Percentiles rank a stretch among this genome's conserved stretches.
Conservation (phyloP, 1,140 invertebrate genomes). For the Polyergus mexicanus region DNA sequence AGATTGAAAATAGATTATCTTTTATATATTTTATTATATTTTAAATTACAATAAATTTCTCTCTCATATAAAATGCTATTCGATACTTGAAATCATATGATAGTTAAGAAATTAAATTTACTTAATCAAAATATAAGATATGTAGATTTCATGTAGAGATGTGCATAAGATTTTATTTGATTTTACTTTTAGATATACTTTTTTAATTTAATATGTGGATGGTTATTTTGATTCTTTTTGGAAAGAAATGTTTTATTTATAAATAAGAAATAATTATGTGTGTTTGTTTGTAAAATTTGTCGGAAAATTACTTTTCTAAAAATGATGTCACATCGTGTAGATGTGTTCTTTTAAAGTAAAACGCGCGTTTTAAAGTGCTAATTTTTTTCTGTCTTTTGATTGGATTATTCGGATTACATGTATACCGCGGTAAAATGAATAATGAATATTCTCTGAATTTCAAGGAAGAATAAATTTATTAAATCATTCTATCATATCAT, state of each 20-base stretch:
- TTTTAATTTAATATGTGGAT: background rate
- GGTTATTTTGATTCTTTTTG: background rate
- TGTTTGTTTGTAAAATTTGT: background rate
- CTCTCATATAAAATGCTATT: background rate
- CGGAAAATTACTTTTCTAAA: background rate
- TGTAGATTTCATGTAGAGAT: background rate
- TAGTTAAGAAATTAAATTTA: background rate
- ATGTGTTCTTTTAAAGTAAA: background rate
- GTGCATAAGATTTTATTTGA: background rate
- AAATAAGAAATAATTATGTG: background rate
- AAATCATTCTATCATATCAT: no score
- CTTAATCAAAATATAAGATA: constrained; percentile 1
- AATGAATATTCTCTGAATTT: background rate
- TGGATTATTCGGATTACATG: background rate
- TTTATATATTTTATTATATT: background rate
- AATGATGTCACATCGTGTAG: background rate
- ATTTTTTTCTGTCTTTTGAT: constrained; percentile 1
- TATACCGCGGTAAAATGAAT: background rate
- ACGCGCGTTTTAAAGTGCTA: background rate
- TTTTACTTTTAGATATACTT: background rate
- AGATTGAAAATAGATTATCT: background rate
- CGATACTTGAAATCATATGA: background rate
- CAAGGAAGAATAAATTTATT: background rate
- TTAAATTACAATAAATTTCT: constrained; percentile 17
- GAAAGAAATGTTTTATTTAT: background rate